These are phyloP conservation scores for Perccottus glenii DNA, from an alignment of 2,113 vertebrate species.

Conservation along the genomic window DNA sequence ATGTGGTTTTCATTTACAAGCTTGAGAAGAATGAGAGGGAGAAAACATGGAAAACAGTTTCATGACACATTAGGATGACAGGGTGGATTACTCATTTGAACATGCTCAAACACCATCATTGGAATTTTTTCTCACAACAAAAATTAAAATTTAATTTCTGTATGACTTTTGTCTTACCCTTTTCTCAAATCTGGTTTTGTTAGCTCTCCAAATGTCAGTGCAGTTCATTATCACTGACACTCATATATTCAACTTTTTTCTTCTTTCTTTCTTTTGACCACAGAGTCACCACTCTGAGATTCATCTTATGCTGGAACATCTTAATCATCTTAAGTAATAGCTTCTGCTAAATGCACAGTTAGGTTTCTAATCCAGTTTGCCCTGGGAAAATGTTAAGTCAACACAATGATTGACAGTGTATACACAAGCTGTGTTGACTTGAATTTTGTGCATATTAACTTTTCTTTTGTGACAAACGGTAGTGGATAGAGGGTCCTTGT, in stretches of 20 bases:
- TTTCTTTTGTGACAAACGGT: conserved; percentile 49
- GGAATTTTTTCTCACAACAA: conserved; percentile 43
- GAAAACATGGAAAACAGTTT: conserved; percentile 74
- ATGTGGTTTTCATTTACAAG: conserved; percentile 80
- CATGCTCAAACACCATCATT: conserved; percentile 58
- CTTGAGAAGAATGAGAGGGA: conserved; percentile 63
- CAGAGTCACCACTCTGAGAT: conserved; percentile 56
- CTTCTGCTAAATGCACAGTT: conserved; percentile 53
- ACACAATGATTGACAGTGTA: conserved; percentile 64
- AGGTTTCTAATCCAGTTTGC: conserved; percentile 63
- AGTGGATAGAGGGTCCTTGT: conserved; percentile 20
- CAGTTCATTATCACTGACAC: conserved; percentile 46
- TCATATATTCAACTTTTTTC: neutral
- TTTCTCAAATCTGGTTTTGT: conserved; percentile 34
- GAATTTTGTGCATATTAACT: conserved; percentile 50
- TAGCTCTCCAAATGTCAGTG: conserved; percentile 48
- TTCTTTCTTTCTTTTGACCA: conserved; percentile 47
- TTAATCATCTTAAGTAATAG: conserved; percentile 60
- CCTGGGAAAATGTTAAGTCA: conserved; percentile 73
- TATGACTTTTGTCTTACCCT: conserved; percentile 44
- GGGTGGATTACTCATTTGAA: conserved; percentile 72
- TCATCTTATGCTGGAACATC: conserved; percentile 49
- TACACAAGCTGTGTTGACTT: conserved; percentile 64
- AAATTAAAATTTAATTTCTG: conserved; percentile 44
- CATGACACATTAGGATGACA: conserved; percentile 77